A percentile compares a stretch with the other conserved stretches of the same genome.
phyloP scores from a whole-genome alignment of 2,888 invertebrate genomes.

The Reticulitermes lucifugus region DNA sequence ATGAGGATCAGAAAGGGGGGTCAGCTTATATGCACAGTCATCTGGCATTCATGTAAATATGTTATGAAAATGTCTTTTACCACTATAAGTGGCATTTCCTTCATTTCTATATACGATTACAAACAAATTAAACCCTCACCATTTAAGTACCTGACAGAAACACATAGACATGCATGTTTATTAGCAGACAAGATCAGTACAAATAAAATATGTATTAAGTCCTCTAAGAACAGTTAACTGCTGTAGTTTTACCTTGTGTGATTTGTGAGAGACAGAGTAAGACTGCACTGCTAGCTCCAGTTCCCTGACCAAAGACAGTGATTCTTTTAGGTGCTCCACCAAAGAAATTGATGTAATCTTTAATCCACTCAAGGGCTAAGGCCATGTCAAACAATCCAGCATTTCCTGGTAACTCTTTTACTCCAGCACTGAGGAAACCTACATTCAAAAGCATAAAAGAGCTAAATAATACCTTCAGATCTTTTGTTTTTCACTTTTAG shows the following conservation, averaged over 20 bases:
- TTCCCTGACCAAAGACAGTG: conserved; percentile 82
- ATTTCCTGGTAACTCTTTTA: conserved; percentile 79
- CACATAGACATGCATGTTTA: no score
- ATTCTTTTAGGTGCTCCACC: conserved; percentile 80
- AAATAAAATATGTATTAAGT: no score
- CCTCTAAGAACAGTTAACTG: neutral
- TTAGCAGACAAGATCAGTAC: no score
- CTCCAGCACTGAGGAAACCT: conserved; percentile 80
- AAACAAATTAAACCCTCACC: no score
- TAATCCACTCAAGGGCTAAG: conserved; percentile 77
- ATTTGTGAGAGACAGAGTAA: conserved; percentile 71
- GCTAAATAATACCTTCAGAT: neutral
- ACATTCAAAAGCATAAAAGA: neutral
- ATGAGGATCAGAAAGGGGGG: no score
- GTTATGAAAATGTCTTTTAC: no score
- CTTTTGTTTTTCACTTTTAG: no score
- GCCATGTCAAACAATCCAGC: conserved; percentile 81
- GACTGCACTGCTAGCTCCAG: conserved; percentile 80
- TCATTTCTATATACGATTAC: no score
- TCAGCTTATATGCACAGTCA: no score
- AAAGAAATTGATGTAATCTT: conserved; percentile 80
- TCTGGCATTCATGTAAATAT: no score
- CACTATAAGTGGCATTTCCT: no score
- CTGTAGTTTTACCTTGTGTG: conserved; percentile 45
- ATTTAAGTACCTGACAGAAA: no score